A percentile compares a stretch with the other conserved stretches of the same genome.
These are phyloP conservation scores for Chromis chromis DNA, from an alignment of 2,797 vertebrate genomes.

Conservation along the genomic window DNA sequence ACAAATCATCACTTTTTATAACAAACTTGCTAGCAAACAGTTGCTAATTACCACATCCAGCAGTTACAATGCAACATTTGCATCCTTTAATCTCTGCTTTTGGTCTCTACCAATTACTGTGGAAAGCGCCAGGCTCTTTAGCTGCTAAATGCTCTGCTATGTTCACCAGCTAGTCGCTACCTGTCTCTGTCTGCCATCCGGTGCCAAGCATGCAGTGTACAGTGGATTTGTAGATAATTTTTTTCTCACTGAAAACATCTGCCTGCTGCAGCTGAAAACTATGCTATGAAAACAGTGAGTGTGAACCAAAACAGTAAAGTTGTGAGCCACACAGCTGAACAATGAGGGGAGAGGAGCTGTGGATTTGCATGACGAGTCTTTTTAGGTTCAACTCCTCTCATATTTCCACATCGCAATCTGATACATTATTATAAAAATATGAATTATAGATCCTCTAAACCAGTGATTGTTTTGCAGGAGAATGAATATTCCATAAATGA, in stretches of 20 bases:
- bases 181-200: too few species aligned
- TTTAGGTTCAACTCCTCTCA: too few species aligned
- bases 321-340: background rate
- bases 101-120: background rate
- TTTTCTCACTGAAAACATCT: background rate
- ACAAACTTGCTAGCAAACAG: background rate
- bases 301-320: background rate
- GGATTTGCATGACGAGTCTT: background rate
- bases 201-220: background rate
- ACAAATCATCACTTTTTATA: background rate
- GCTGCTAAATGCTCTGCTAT: background rate
- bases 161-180: too few species aligned
- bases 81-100: background rate
- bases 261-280: conserved; percentile 8
- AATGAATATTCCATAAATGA: background rate
- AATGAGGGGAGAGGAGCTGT: background rate
- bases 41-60: background rate
- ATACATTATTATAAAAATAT: conserved; percentile 5
- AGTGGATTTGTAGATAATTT: background rate
- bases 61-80: background rate
- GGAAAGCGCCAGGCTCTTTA: background rate
- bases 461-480: background rate
- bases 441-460: background rate
- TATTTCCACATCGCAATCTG: background rate
- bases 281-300: conserved; percentile 7